These are phyloP conservation scores for Balaenoptera acutorostrata DNA, from an alignment of 2,113 vertebrate species.

Conservation along the genomic window DNA sequence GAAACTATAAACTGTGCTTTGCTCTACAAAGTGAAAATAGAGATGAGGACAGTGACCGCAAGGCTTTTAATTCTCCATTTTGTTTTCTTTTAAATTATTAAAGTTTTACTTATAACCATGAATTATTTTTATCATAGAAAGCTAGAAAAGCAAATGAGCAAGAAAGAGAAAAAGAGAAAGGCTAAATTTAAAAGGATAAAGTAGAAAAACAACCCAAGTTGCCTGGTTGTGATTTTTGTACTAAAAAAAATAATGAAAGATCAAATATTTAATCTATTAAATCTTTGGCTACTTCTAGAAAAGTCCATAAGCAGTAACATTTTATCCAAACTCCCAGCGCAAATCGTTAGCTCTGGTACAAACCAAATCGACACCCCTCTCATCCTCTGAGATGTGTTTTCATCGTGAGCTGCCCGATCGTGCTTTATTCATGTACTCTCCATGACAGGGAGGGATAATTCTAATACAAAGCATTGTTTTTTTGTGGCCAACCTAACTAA, in stretches of 20 bases:
- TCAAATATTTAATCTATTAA: neutral
- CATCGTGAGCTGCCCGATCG: neutral
- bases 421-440: neutral
- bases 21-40: neutral
- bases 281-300: neutral
- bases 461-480: neutral
- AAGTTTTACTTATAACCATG: neutral
- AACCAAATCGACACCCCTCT: neutral
- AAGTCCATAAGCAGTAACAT: neutral
- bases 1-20: neutral
- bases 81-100: neutral
- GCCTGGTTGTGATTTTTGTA: neutral
- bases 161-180: neutral
- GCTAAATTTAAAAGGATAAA: neutral
- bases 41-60: neutral
- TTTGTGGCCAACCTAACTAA: constrained; percentile 4
- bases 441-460: neutral
- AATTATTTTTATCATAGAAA: neutral
- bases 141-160: neutral
- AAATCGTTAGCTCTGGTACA: neutral
- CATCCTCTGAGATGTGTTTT: neutral
- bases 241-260: neutral
- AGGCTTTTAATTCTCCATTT: neutral
- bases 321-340: neutral
- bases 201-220: neutral